phyloP scores from a whole-genome alignment of 2,113 vertebrate genomes.

The Picathartes gymnocephalus region DNA sequence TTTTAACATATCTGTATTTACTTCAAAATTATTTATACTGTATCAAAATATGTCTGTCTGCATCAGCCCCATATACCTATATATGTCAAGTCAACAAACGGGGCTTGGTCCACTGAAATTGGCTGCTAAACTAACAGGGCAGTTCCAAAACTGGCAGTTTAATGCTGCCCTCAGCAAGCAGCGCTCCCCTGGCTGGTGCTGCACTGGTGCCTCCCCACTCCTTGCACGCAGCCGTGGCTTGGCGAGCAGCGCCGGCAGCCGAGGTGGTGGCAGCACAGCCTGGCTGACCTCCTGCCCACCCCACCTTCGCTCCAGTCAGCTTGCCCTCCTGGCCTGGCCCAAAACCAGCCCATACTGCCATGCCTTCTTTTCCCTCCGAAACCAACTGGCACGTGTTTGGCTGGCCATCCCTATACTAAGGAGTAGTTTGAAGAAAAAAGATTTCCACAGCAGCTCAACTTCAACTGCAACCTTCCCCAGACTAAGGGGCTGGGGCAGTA shows the following conservation, averaged over 20 bases:
- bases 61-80: neutral
- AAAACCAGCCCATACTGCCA: neutral
- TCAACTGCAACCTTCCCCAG: neutral
- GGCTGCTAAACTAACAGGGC: neutral
- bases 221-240: neutral
- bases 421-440: neutral
- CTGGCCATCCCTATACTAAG: neutral
- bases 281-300: neutral
- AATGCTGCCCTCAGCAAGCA: neutral
- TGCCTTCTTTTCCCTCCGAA: neutral
- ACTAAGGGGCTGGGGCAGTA: neutral
- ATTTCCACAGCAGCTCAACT: neutral
- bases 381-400: neutral
- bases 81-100: neutral
- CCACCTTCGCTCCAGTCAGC: neutral
- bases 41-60: neutral
- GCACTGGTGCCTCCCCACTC: rapidly evolving
- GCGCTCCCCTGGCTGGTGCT: neutral
- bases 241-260: neutral
- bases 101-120: neutral
- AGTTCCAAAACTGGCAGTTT: neutral
- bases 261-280: neutral
- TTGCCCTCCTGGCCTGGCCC: neutral
- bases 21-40: neutral
- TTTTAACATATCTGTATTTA: neutral